phyloP scores from a whole-genome alignment of 2,888 invertebrate genomes.

The Aproaerema taeniolella region DNA sequence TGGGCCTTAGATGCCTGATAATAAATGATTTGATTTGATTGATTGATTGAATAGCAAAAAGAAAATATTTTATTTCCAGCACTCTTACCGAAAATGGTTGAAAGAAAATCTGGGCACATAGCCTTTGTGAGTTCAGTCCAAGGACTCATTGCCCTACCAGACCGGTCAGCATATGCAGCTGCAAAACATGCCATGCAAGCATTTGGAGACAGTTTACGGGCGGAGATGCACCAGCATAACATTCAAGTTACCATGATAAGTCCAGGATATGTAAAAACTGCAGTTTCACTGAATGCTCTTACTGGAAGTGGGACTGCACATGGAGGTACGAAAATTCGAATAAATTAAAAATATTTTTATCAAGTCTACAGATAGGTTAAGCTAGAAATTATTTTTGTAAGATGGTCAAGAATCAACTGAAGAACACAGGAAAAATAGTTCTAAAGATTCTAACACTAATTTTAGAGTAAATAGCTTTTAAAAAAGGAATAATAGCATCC shows the following conservation, averaged over 20 bases:
- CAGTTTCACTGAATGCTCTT: constrained; percentile 94
- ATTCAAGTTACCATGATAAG: constrained; percentile 92
- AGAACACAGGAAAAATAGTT: no score
- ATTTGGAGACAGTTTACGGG: constrained; percentile 92
- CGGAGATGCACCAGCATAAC: constrained; percentile 88
- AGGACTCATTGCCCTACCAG: constrained; percentile 93
- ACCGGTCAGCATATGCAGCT: constrained; percentile 91
- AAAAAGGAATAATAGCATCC: no score
- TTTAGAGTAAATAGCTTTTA: no score
- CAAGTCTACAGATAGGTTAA: no score
- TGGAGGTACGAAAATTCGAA: no score
- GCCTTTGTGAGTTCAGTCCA: constrained; percentile 95
- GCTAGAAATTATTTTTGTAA: no score
- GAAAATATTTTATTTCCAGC: constrained; percentile 79
- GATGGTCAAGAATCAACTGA: no score
- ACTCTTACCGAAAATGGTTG: constrained; percentile 88
- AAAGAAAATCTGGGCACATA: constrained; percentile 85
- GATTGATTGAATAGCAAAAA: not conserved
- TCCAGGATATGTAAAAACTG: constrained; percentile 93
- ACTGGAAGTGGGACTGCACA: constrained; percentile 87
- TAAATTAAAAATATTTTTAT: no score
- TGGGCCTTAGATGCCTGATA: no score
- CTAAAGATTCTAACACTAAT: no score
- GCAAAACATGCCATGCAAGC: constrained; percentile 97
- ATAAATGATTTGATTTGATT: no score